Percentiles rank a stretch among this genome's conserved stretches.
phyloP scores from a whole-genome alignment of 2,888 invertebrate genomes.

The Teleiodes luculella region DNA sequence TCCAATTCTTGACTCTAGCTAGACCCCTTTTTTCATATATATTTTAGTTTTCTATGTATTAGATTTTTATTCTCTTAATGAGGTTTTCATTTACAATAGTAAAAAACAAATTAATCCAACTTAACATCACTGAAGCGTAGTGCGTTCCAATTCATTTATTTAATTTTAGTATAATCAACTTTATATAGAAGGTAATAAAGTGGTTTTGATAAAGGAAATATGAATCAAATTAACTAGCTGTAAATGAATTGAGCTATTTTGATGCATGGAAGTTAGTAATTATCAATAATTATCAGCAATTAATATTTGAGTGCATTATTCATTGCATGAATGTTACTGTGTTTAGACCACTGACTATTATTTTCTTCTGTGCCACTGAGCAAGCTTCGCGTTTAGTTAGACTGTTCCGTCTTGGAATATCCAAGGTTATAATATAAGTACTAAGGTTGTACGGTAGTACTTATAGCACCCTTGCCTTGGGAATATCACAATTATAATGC shows the following conservation, averaged over 20 bases:
- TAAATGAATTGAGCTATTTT: neutral
- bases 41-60: too few relatives aligned
- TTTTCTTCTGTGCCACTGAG: too few relatives aligned
- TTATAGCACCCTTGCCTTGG: too few relatives aligned
- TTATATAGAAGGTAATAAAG: neutral
- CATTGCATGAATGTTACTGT: neutral
- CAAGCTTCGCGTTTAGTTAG: too few relatives aligned
- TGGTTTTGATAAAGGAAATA: neutral
- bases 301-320: slow-evolving; percentile 13
- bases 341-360: too few relatives aligned
- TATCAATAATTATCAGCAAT: slow-evolving; percentile 8
- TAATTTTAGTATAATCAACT: neutral
- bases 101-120: neutral
- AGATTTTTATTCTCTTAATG: neutral
- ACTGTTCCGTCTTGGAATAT: too few relatives aligned
- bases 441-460: too few relatives aligned
- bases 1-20: too few relatives aligned
- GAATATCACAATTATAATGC: too few relatives aligned
- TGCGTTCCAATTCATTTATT: neutral
- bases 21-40: too few relatives aligned
- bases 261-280: neutral
- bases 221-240: neutral
- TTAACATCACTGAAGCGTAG: neutral
- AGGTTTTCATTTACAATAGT: neutral
- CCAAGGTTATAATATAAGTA: too few relatives aligned